Conservation (phyloP, 23 tunicate species). For the Trididemnum clinides region DNA sequence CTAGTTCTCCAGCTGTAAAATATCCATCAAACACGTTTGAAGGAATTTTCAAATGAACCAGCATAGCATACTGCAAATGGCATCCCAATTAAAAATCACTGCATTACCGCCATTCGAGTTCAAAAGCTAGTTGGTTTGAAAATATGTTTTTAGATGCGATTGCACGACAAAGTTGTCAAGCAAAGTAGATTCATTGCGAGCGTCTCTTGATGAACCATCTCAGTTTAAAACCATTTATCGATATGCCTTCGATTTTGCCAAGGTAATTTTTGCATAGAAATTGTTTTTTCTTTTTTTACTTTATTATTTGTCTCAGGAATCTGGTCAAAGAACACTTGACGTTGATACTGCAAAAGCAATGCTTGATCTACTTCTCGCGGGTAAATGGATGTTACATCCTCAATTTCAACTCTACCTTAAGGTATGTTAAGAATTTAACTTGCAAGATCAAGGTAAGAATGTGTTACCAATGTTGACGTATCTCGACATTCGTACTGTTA, state of each 20-base stretch:
- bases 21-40: too few species aligned
- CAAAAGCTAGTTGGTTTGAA: too few species aligned
- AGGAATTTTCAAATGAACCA: too few species aligned
- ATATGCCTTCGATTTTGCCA: slow-evolving; percentile 78
- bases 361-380: slow-evolving; percentile 43
- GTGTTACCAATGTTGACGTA: neutral
- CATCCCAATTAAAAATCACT: too few species aligned
- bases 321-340: slow-evolving; percentile 70
- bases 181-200: slow-evolving; percentile 46
- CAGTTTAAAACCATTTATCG: slow-evolving; percentile 60
- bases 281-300: neutral
- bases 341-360: slow-evolving; percentile 56
- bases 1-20: too few species aligned
- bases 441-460: neutral
- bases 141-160: slow-evolving; percentile 63
- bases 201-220: slow-evolving; percentile 41
- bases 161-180: slow-evolving; percentile 26
- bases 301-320: slow-evolving; percentile 35
- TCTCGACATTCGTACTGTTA: neutral
- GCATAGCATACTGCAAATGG: too few species aligned
- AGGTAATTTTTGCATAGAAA: slow-evolving; percentile 16
- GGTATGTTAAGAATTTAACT: slow-evolving; percentile 26
- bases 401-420: slow-evolving; percentile 43
- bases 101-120: too few species aligned
- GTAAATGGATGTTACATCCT: slow-evolving; percentile 48